Evolutionary conservation across 2,113 vertebrate species (phyloP).

Genomic region (Mola mola): DNA sequence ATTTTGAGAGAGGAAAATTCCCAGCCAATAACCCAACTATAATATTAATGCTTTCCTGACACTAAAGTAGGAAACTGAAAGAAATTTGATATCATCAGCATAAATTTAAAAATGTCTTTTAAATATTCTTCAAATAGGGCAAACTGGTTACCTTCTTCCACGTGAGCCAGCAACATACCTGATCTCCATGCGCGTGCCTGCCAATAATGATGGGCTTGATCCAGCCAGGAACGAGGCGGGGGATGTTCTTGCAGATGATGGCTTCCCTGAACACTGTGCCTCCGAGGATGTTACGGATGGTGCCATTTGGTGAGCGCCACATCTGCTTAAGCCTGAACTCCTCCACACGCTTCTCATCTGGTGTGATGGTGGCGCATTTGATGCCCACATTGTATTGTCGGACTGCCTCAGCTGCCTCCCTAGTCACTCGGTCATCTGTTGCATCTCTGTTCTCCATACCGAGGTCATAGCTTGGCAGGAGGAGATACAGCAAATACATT

Average conservation of each 20-base stretch:
- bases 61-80: no score
- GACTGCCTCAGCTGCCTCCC: slow-evolving; percentile 94
- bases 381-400: slow-evolving; percentile 90
- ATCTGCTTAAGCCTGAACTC: slow-evolving; percentile 98
- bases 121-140: no score
- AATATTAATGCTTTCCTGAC: no score
- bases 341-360: slow-evolving; percentile 95
- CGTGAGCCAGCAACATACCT: slow-evolving; percentile 75
- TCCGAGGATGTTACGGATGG: slow-evolving; percentile 96
- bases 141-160: no score
- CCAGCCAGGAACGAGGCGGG: slow-evolving; percentile 93
- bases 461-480: slow-evolving; percentile 88
- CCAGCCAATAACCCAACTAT: no score
- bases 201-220: slow-evolving; percentile 96
- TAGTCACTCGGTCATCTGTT: slow-evolving; percentile 90
- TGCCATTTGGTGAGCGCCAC: slow-evolving; percentile 99
- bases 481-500: no score
- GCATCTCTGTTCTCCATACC: slow-evolving; percentile 94
- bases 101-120: no score
- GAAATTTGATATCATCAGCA: no score
- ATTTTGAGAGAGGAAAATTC: no score
- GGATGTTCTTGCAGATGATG: slow-evolving; percentile 98
- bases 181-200: slow-evolving; percentile 96
- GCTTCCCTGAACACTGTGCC: slow-evolving; percentile 98
- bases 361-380: slow-evolving; percentile 98